phyloP scores from a whole-genome alignment of 2,797 vertebrate species.

The Pangasius sanitwongsei region DNA sequence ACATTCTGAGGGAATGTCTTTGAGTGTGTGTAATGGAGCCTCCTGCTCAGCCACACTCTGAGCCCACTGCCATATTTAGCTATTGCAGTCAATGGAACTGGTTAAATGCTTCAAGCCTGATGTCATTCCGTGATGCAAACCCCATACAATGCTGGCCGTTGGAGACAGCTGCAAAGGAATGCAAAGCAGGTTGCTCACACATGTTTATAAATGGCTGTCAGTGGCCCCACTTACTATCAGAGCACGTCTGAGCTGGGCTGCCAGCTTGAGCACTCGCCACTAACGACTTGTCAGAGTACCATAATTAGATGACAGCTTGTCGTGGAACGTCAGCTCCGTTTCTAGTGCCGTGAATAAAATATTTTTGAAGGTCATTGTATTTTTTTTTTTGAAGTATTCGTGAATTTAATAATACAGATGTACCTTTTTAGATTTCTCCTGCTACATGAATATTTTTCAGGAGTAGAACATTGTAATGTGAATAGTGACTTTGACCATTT shows the following conservation, averaged over 20 bases:
- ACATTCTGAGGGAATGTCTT: slow-evolving; percentile 49
- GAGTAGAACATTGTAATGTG: background rate
- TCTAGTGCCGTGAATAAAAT: background rate
- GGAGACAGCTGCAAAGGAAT: slow-evolving; percentile 34
- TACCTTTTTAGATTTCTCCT: background rate
- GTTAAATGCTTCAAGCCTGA: slow-evolving; percentile 53
- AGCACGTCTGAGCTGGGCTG: slow-evolving; percentile 1
- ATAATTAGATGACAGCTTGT: slow-evolving; percentile 23
- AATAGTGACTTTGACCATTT: background rate
- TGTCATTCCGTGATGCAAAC: slow-evolving; percentile 58
- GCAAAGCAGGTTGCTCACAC: slow-evolving; percentile 40
- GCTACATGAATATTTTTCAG: background rate
- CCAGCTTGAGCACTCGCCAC: slow-evolving; percentile 17
- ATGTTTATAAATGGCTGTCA: slow-evolving; percentile 46
- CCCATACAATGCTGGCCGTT: slow-evolving; percentile 45
- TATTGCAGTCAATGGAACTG: slow-evolving; percentile 62
- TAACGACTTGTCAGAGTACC: slow-evolving; percentile 37
- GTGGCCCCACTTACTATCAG: slow-evolving; percentile 31
- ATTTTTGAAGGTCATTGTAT: background rate
- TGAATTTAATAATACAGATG: background rate
- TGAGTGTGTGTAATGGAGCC: slow-evolving; percentile 57
- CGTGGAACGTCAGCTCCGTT: slow-evolving; percentile 15
- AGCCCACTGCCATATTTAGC: slow-evolving; percentile 64
- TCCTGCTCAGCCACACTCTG: slow-evolving; percentile 23
- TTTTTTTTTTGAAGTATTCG: background rate